These are phyloP conservation scores for Mus minutoides DNA, from an alignment of 2,797 vertebrate genomes.

Conservation along the genomic window DNA sequence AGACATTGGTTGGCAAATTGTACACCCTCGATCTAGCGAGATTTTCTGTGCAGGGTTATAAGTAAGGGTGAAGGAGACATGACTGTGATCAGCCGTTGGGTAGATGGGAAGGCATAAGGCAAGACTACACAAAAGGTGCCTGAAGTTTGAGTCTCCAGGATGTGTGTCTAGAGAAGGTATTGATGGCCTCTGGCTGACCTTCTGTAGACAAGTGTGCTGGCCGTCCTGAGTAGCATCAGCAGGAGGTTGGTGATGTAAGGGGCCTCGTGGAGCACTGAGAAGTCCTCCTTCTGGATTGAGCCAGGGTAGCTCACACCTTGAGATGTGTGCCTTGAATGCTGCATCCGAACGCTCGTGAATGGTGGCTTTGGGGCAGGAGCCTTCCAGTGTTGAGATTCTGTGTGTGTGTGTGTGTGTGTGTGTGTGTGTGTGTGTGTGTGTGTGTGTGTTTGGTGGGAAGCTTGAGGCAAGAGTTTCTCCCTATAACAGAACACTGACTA, in stretches of 20 bases:
- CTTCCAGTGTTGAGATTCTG: not conserved
- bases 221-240: not conserved
- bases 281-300: not conserved
- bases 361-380: not conserved
- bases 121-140: rapidly evolving
- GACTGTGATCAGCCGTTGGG: not conserved
- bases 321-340: not conserved
- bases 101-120: no score
- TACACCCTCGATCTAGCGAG: not conserved
- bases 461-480: not conserved
- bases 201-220: rapidly evolving
- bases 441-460: not conserved
- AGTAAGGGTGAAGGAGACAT: no score
- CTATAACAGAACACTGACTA: not conserved
- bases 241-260: not conserved
- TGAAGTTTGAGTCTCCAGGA: not conserved
- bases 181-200: not conserved
- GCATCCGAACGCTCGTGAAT: not conserved
- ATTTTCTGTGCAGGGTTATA: not conserved
- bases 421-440: not conserved
- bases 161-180: rapidly evolving
- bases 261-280: not conserved
- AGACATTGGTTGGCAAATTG: not conserved
- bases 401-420: not conserved
- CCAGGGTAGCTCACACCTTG: not conserved